Conservation (phyloP, 2,888 invertebrate genomes). For the Crioceris asparagi region DNA sequence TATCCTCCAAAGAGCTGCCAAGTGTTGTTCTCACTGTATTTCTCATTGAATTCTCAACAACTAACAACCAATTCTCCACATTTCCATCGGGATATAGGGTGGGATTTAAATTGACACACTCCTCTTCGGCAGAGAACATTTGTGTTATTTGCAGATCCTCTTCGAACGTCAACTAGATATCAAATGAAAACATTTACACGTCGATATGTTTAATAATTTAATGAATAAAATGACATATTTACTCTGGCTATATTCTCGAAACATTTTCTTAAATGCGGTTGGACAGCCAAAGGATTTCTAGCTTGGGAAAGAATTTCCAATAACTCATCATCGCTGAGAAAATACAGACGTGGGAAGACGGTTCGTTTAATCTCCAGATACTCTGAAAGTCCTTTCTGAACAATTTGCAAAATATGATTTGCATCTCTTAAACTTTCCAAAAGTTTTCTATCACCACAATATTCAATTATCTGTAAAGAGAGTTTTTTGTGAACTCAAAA, state of each 20-base stretch:
- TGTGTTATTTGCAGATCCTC: slow-evolving; percentile 55
- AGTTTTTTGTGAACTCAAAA: no score
- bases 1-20: slow-evolving; percentile 38
- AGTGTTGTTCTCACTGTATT: slow-evolving; percentile 46
- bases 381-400: slow-evolving; percentile 63
- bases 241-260: slow-evolving; percentile 68
- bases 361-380: slow-evolving; percentile 69
- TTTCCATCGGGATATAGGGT: slow-evolving; percentile 58
- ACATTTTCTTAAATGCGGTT: slow-evolving; percentile 74
- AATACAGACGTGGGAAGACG: slow-evolving; percentile 68
- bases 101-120: slow-evolving; percentile 56
- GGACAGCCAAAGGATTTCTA: slow-evolving; percentile 64
- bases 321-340: slow-evolving; percentile 74
- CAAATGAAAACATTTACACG: slow-evolving; percentile 2
- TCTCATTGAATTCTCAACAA: slow-evolving; percentile 60
- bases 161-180: slow-evolving; percentile 53
- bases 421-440: slow-evolving; percentile 61
- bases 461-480: slow-evolving; percentile 49
- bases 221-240: slow-evolving; percentile 10
- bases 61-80: slow-evolving; percentile 64
- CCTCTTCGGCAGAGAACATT: slow-evolving; percentile 70
- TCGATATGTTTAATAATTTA: background rate
- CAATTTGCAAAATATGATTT: slow-evolving; percentile 56
- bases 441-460: slow-evolving; percentile 53
- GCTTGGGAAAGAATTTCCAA: slow-evolving; percentile 73